Evolutionary conservation across 2,888 invertebrate species (phyloP), one percentile per base, ranked within the genome.

Genomic region (Brenthis daphne): DNA sequence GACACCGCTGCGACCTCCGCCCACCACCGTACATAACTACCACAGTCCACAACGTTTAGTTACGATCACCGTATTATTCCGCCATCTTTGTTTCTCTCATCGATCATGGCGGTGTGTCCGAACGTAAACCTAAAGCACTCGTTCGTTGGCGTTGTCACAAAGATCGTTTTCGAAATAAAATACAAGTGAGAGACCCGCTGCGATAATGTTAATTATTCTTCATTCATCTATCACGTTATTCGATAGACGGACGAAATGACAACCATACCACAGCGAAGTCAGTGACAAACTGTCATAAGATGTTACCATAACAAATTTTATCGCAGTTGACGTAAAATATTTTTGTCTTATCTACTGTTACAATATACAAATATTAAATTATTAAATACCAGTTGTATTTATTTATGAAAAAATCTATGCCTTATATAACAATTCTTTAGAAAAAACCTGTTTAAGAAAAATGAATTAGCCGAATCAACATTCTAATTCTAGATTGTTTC

Each of bases 31-130:
- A 89, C 92, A 92, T 92, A 88, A 90, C 92, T 87, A 85, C 85
- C 84, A 83, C 69, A 69, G 70, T 72, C 64, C 85, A 83, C 84
- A 79, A 84, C 91, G 85, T 86, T 89, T 84, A 87, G 85, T 88
- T 88, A 88, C 77, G 89, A 92, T 90, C 90, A 90, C 90, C 86
- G 86, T 91, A 90, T 92, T 92, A 92, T 89, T 92, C 93, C 92
- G 93, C 93, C 93, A 93, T 93, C 92, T 93, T 93, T 93, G 92
- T 90, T 92, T 90, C 87, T 85, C 83, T 89, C 93, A 93, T 93
- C 90, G 93, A 92, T 93, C 92, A 92, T 91, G 91, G 89, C 88
- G 88, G 85, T 86, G 84, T 85, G 83, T 81, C 71, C 77, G 79
- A 81, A 79, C 76, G 81, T 80, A 76, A 77, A 85, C 80, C 65